Evolutionary conservation across 2,113 vertebrate genomes (phyloP), one percentile per base, ranked within the genome.

Genomic region (Myotis davidii): DNA sequence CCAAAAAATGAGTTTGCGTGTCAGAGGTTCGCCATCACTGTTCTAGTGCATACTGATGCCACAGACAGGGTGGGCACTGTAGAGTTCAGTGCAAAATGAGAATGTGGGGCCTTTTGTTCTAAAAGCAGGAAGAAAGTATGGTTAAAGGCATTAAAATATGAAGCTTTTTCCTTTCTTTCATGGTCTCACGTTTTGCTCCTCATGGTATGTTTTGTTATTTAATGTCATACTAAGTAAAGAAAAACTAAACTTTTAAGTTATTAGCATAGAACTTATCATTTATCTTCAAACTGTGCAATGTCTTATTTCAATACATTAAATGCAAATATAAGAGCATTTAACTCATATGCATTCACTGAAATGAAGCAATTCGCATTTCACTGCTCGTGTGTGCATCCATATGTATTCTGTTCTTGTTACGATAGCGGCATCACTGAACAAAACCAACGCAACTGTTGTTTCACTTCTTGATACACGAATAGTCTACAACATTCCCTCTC

Each of bases 241-340:
- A 88, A 96, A 88, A 72, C 0, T 52, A 65, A 87, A 78, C 8
- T 76, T 91, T 74, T 77, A 50, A 72, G 72, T 70, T 56, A n/a
- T 17, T 39, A 65, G 48, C 20, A 12, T 90, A 29, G 70, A 87
- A 39, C 48, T 84, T 54, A 72, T 93, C 27, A 78, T 73, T 82
- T 91, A 78, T 54, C 50, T 87, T 83, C 79, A 83, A 64, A 67
- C 81, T 90, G 18, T 79, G 16, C 42, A 86, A 23, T 81, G 13
- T 72, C 21, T 61, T 20, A 59, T 92, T 92, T 56, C 61, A 93
- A 67, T 70, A 39, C 59, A 94, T 92, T 56, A 64, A 93, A 76
- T 70, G 50, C 65, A 95, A 82, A 78, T 45, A 18, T 48, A n/a
- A 95, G n/a, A 78, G 8, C 48, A 64, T 34, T 86, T 73, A 83